Conservation (phyloP, 1,140 invertebrate species). For the Wasmannia auropunctata region DNA sequence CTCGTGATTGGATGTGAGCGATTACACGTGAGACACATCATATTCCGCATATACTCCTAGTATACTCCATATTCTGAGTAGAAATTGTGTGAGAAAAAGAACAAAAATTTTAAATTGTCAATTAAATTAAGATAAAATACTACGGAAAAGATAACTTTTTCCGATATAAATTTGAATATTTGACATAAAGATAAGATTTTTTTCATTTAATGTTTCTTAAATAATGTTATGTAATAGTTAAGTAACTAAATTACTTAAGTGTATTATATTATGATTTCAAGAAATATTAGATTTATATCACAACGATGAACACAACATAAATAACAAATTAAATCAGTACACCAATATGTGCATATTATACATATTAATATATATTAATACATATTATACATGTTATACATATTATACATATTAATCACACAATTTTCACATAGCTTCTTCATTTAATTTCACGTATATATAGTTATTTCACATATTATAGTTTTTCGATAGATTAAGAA, state of each 20-base stretch:
- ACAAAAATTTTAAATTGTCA: background rate
- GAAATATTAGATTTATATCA: constrained; percentile 17
- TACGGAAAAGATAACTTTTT: background rate
- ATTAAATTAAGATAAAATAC: background rate
- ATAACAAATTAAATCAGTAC: constrained; percentile 30
- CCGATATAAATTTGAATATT: background rate
- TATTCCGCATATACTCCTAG: constrained; percentile 50
- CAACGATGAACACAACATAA: background rate
- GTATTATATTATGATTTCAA: background rate
- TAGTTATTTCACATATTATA: background rate
- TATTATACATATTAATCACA: background rate
- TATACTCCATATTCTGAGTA: constrained; percentile 14
- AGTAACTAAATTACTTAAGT: background rate
- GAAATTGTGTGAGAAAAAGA: background rate
- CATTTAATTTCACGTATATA: too few relatives aligned
- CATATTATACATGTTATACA: background rate
- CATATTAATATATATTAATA: background rate
- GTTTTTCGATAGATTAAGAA: background rate
- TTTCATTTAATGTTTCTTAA: background rate
- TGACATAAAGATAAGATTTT: background rate
- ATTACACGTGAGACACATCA: constrained; percentile 50
- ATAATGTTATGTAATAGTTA: background rate
- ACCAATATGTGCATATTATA: background rate
- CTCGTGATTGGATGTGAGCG: constrained; percentile 59
- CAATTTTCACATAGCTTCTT: too few relatives aligned